Conservation (phyloP, 2,113 vertebrate genomes). For the Syrrhaptes paradoxus region DNA sequence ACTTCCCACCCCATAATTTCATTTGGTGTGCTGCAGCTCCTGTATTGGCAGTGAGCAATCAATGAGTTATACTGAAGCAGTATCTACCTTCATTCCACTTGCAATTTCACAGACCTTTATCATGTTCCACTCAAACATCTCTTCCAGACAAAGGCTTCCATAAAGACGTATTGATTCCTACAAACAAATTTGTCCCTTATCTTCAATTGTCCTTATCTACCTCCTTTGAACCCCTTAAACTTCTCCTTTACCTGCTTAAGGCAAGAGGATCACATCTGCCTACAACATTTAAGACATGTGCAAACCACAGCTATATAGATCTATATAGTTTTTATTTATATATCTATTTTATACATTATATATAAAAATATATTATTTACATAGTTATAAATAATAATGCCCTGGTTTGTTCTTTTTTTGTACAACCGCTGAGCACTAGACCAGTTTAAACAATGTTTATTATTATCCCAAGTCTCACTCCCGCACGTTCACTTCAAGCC, state of each 20-base stretch:
- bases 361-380: neutral
- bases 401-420: neutral
- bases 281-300: neutral
- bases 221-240: neutral
- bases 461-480: neutral
- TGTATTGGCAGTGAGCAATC: neutral
- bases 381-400: neutral
- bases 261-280: neutral
- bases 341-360: neutral
- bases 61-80: neutral
- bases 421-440: neutral
- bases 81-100: neutral
- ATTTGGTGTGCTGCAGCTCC: neutral
- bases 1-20: neutral
- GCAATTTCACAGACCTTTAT: neutral
- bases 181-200: neutral
- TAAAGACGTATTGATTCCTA: neutral
- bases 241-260: neutral
- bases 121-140: neutral
- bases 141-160: neutral
- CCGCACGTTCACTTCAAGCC: neutral
- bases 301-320: neutral
- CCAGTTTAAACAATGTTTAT: neutral
- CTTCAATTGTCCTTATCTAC: neutral
- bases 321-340: neutral